These are phyloP conservation scores for Nyctibius grandis DNA, from an alignment of 2,797 vertebrate genomes.

Conservation along the genomic window DNA sequence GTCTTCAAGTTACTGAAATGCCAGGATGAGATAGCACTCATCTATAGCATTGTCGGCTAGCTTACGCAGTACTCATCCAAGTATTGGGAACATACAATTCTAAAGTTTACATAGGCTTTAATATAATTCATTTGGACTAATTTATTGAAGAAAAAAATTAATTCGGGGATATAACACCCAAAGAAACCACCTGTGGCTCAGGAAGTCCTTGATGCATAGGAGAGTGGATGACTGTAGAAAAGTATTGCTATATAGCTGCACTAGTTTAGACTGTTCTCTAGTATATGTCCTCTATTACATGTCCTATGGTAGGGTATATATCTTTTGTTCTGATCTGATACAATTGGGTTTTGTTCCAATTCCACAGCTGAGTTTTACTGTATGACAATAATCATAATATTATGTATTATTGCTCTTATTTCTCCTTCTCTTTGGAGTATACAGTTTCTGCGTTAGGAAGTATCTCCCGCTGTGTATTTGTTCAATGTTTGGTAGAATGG, in stretches of 20 bases:
- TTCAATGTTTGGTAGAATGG: background rate
- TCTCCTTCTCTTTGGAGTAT: background rate
- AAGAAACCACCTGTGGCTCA: background rate
- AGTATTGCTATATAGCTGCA: background rate
- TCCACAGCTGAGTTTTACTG: background rate
- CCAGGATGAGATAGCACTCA: background rate
- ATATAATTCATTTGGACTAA: background rate
- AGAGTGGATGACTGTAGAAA: background rate
- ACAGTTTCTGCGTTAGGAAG: background rate
- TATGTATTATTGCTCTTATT: background rate
- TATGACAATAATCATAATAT: background rate
- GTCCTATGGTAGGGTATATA: background rate
- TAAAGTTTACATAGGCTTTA: background rate
- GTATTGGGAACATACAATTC: background rate
- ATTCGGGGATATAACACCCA: background rate
- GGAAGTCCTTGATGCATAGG: background rate
- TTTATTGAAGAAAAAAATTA: background rate
- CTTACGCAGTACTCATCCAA: background rate
- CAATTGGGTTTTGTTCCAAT: fast-evolving
- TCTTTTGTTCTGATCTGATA: background rate
- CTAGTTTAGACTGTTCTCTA: background rate
- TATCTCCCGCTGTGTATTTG: background rate
- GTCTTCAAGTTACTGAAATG: background rate
- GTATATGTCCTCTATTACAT: background rate
- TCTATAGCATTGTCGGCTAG: background rate